These are phyloP conservation scores for Myocastor coypus DNA, from an alignment of 2,113 vertebrate genomes.

Conservation along the genomic window DNA sequence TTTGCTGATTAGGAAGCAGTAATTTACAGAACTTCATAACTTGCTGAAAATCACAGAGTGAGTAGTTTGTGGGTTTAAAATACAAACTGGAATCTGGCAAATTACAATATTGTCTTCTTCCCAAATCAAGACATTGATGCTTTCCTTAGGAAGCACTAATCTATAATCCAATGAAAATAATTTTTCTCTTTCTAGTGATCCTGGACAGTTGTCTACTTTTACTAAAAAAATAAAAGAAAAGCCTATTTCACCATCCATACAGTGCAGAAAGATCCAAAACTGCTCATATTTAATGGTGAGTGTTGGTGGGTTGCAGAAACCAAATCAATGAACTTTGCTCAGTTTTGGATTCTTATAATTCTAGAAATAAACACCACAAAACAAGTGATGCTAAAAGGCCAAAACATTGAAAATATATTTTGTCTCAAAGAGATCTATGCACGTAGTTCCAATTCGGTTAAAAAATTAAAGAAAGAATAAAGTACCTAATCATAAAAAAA, in stretches of 20 bases:
- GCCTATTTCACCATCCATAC: background rate
- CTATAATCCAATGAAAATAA: background rate
- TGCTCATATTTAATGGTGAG: background rate
- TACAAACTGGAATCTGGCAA: background rate
- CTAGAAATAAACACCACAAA: background rate
- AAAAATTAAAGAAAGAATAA: too few relatives aligned
- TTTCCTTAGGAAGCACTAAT: background rate
- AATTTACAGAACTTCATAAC: too few relatives aligned
- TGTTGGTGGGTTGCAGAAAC: background rate
- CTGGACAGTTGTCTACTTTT: background rate
- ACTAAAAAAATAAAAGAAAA: background rate
- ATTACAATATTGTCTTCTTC: background rate
- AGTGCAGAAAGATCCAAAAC: background rate
- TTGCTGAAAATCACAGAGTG: background rate
- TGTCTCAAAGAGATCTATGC: too few relatives aligned
- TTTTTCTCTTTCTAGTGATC: background rate
- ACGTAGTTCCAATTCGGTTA: too few relatives aligned
- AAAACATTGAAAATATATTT: too few relatives aligned
- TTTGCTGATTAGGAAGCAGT: too few relatives aligned
- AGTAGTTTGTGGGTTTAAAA: background rate
- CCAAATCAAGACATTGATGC: background rate
- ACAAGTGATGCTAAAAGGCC: background rate
- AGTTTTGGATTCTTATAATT: background rate
- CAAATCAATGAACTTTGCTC: background rate
- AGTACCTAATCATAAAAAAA: too few relatives aligned